Percentiles rank a stretch among this genome's conserved stretches.
phyloP scores from a whole-genome alignment of 1,140 invertebrate species.

The Steinernema khuongi region DNA sequence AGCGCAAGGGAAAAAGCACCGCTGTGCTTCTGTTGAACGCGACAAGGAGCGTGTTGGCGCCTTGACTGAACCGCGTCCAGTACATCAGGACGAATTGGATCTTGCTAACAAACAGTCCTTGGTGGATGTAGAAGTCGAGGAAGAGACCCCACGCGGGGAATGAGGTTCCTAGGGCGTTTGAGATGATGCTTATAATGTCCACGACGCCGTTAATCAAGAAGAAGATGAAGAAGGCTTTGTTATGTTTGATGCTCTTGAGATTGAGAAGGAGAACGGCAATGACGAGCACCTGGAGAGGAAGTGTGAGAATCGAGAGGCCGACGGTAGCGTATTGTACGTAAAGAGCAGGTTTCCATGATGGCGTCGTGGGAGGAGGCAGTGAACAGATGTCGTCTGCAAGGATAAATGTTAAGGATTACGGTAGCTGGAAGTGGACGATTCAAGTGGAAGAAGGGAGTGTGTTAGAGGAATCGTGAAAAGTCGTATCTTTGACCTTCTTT shows the following conservation, averaged over 20 bases:
- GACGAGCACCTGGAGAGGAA: neutral
- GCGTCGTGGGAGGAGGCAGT: neutral
- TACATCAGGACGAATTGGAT: neutral
- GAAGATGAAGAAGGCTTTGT: constrained; percentile 1
- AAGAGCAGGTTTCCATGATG: neutral
- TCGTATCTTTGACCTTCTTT: too few relatives aligned
- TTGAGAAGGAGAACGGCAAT: neutral
- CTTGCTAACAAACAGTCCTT: neutral
- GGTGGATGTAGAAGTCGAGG: neutral
- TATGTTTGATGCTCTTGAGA: neutral
- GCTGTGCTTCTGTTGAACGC: neutral
- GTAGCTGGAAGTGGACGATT: too few relatives aligned
- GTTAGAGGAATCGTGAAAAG: too few relatives aligned
- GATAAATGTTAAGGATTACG: too few relatives aligned
- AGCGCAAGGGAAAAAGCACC: neutral
- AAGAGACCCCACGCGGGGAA: constrained; percentile 8
- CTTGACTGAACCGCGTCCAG: neutral
- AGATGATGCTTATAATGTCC: neutral
- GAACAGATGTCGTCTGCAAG: neutral
- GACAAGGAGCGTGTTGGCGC: neutral
- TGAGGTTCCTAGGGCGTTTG: neutral
- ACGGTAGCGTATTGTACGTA: neutral
- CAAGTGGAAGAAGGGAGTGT: too few relatives aligned
- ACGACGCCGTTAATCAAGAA: neutral
- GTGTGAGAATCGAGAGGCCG: neutral